Conservation (phyloP, 2,113 vertebrate species). For the Lamprotornis superbus region DNA sequence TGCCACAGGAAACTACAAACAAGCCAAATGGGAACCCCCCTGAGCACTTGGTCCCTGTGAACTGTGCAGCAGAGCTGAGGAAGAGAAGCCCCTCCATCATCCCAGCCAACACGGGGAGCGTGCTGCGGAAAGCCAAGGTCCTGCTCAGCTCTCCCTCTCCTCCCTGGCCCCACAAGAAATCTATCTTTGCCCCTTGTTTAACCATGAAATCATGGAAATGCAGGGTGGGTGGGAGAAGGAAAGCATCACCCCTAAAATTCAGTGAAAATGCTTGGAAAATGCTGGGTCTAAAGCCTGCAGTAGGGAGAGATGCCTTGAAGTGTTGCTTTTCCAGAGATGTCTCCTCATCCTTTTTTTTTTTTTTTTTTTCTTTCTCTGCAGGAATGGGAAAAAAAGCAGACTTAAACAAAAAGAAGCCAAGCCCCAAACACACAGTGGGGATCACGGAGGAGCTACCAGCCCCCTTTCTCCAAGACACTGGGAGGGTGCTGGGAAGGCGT, state of each 20-base stretch:
- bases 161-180: rapidly evolving
- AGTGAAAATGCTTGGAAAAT: background rate
- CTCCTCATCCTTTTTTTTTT: background rate
- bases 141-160: background rate
- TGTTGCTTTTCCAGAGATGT: rapidly evolving
- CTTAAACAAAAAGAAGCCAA: background rate
- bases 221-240: background rate
- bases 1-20: conserved; percentile 62
- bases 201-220: background rate
- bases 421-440: background rate
- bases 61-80: conserved; percentile 87
- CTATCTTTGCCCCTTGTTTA: background rate
- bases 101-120: conserved; percentile 83
- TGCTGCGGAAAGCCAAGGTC: conserved; percentile 97
- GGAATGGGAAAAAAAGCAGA: conserved; percentile 97
- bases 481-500: background rate
- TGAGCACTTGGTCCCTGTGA: conserved; percentile 85
- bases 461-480: background rate
- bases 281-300: background rate
- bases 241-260: background rate
- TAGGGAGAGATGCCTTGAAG: background rate
- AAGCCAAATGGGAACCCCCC: conserved; percentile 75
- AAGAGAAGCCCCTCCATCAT: conserved; percentile 86
- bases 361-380: conserved; percentile 58
- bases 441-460: background rate